A percentile compares a stretch with the other conserved stretches of the same genome.
These are phyloP conservation scores for Physella acuta DNA, from an alignment of 1,140 invertebrate species.

Conservation along the genomic window DNA sequence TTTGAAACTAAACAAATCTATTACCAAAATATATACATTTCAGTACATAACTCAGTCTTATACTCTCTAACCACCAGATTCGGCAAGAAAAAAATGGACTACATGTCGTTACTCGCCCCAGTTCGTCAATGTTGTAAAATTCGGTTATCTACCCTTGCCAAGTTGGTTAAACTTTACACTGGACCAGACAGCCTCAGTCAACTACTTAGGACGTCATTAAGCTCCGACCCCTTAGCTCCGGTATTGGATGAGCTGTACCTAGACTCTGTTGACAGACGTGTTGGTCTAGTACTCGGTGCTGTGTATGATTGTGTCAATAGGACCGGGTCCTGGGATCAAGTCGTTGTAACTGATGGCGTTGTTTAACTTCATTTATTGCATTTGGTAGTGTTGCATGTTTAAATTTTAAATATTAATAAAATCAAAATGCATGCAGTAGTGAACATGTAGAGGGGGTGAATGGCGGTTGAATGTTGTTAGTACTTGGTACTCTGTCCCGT, in stretches of 20 bases:
- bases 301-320: constrained; percentile 38
- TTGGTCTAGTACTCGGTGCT: constrained; percentile 60
- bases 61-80: constrained; percentile 65
- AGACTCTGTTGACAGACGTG: constrained; percentile 80
- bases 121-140: constrained; percentile 88
- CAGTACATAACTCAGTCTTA: too few species aligned
- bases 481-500: too few species aligned
- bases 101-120: constrained; percentile 89
- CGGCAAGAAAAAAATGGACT: constrained; percentile 86
- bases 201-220: constrained; percentile 76
- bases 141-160: constrained; percentile 74
- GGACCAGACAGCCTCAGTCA: constrained; percentile 77
- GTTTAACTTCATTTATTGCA: too few species aligned
- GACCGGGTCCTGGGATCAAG: constrained; percentile 29
- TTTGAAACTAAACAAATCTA: background rate
- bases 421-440: too few species aligned
- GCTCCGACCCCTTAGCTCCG: constrained; percentile 77
- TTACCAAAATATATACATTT: too few species aligned
- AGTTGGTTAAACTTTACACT: constrained; percentile 78
- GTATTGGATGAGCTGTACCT: constrained; percentile 88
- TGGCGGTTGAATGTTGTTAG: too few species aligned
- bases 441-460: too few species aligned
- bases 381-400: too few species aligned
- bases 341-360: constrained; percentile 41
- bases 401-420: too few species aligned